Evolutionary conservation across 2,113 vertebrate species (phyloP), one percentile per base, ranked within the genome.

Genomic region (Calonectris borealis): DNA sequence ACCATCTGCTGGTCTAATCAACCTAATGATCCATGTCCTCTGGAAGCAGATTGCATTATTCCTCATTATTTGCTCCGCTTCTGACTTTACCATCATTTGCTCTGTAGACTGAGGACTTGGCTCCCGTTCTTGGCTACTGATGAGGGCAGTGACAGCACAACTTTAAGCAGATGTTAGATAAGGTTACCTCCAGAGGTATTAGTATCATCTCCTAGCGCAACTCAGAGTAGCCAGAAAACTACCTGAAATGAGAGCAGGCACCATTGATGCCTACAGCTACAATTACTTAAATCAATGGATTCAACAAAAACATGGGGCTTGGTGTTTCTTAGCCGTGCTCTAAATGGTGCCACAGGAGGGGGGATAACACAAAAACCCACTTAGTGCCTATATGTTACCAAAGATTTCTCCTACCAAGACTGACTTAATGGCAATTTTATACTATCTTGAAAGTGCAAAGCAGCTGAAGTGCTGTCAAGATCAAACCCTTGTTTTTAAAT

Each of bases 21-120:
- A 72, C 94, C 82, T 96, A 97, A 97, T 76, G 87, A 97, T 96
- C 93, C 87, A 66, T 70, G 71, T 84, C 85, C 51, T 83, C 76
- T 95, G 81, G 72, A 95, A 96, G 60, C n/a, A 93, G 80, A 93
- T 34, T 92, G 77, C 68, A 54, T 95, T 96, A 94, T 93, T 97
- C 60, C 54, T 96, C 61, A 82, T 94, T 95, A 82, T 94, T 96
- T 94, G 54, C 36, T 93, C 66, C 61, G 13, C 78, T 93, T 86
- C 83, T 93, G 61, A 77, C 62, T 89, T 89, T 55, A 86, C 49
- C 77, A 73, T 73, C 32, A 5, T 70, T 77, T 0, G 0, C 54
- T 90, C 78, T 42, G 12, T 21, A 83, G 44, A 58, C 58, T 55
- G 51, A 83, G 61, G 57, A 42, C 51, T 78, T 94, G 86, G 71